These are phyloP conservation scores for Phyllotreta striolata DNA, from an alignment of 2,888 invertebrate species.

Conservation along the genomic window DNA sequence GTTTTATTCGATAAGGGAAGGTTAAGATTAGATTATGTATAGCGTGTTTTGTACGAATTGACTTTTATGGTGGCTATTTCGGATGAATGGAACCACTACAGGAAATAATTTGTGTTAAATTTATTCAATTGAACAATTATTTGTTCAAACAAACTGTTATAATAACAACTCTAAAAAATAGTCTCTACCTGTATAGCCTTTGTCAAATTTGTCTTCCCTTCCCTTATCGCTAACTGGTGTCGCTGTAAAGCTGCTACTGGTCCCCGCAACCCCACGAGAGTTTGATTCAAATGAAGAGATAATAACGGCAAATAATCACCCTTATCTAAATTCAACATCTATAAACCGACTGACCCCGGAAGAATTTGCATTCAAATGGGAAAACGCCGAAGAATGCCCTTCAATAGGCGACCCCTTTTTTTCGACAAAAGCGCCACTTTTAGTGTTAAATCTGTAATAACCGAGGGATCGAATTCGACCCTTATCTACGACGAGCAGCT, in stretches of 20 bases:
- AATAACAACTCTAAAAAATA: too few relatives aligned
- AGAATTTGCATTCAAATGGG: slow-evolving; percentile 50
- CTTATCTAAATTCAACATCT: slow-evolving; percentile 50
- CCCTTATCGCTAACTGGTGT: not conserved
- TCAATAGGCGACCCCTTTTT: slow-evolving; percentile 19
- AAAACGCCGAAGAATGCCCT: slow-evolving; percentile 34
- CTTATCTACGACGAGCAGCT: not conserved
- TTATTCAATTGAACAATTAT: too few relatives aligned
- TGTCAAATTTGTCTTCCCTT: not conserved
- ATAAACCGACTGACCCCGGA: slow-evolving; percentile 38
- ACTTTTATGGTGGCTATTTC: not conserved
- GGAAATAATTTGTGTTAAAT: too few relatives aligned
- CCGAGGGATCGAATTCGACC: too few relatives aligned
- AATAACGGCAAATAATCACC: slow-evolving; percentile 46
- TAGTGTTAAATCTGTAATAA: too few relatives aligned
- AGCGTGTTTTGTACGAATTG: slow-evolving; percentile 11
- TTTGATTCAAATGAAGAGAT: slow-evolving; percentile 45
- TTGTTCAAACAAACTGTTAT: too few relatives aligned
- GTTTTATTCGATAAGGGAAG: slow-evolving; percentile 21
- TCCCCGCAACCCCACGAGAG: slow-evolving; percentile 17
- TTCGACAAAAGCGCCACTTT: too few relatives aligned
- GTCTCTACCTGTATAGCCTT: too few relatives aligned
- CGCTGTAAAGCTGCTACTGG: slow-evolving; percentile 18
- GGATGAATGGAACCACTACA: not conserved
- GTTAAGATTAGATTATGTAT: slow-evolving; percentile 15